A percentile compares a stretch with the other conserved stretches of the same genome.
These are phyloP conservation scores for Anthopleura sola DNA, from an alignment of 64 coral and sea anemone species.

Conservation along the genomic window DNA sequence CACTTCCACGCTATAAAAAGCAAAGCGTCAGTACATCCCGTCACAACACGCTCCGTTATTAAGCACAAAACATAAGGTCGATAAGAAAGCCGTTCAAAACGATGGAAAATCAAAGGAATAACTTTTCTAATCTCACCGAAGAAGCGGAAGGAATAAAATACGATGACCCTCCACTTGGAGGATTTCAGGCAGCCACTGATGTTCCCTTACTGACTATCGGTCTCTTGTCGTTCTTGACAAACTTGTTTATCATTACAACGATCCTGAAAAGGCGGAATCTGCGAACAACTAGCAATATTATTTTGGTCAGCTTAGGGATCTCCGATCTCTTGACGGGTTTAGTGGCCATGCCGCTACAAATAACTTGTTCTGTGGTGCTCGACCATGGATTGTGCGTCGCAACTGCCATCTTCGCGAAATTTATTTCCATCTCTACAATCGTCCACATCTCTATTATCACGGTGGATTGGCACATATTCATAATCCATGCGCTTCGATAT, in stretches of 20 bases:
- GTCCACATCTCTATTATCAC: conserved; percentile 54
- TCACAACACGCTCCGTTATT: conserved; percentile 1
- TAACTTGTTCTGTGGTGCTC: conserved; percentile 14
- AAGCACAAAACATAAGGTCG: not conserved
- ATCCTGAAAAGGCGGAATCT: not conserved
- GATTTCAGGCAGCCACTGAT: conserved; percentile 15
- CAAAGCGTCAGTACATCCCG: not conserved
- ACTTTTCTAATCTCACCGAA: conserved; percentile 3
- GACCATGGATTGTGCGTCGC: conserved; percentile 1
- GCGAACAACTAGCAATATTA: conserved; percentile 34
- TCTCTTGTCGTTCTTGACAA: not conserved
- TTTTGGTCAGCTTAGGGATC: conserved; percentile 36
- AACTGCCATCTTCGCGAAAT: conserved; percentile 33
- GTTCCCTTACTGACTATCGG: conserved; percentile 6
- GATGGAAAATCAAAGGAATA: not conserved
- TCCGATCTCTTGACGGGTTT: conserved; percentile 47
- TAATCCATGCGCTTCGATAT: conserved; percentile 39
- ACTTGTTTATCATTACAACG: conserved; percentile 4
- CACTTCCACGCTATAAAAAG: not conserved
- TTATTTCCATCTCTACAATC: conserved; percentile 44
- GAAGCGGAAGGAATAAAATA: not conserved
- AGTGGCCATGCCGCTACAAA: conserved; percentile 23
- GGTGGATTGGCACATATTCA: conserved; percentile 49
- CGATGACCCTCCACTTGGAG: not conserved
- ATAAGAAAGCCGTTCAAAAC: not conserved